Evolutionary conservation across 64 coral and sea anemone genomes (phyloP).

Genomic region (Montipora efflorescens): DNA sequence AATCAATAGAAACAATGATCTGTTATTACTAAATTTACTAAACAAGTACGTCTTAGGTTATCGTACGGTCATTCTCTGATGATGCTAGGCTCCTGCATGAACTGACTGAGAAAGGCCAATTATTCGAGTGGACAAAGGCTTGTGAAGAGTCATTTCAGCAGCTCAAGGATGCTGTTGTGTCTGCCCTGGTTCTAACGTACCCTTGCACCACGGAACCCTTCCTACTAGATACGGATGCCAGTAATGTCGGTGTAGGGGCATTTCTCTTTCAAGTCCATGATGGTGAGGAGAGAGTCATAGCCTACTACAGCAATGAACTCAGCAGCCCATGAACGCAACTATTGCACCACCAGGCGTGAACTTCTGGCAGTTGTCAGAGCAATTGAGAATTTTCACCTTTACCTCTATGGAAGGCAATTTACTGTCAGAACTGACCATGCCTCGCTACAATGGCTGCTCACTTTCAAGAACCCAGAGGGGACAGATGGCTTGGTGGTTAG

Average conservation of each 20-base stretch:
- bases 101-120: slow-evolving; percentile 42
- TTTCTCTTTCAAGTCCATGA: slow-evolving; percentile 59
- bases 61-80: slow-evolving; percentile 6
- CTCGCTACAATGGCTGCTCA: too few relatives aligned
- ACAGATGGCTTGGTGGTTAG: too few relatives aligned
- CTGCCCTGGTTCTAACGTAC: slow-evolving; percentile 37
- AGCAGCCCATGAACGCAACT: too few relatives aligned
- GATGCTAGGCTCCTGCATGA: slow-evolving; percentile 49
- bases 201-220: slow-evolving; percentile 13
- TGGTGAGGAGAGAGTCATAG: slow-evolving; percentile 32
- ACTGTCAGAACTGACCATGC: too few relatives aligned
- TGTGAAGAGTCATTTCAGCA: slow-evolving; percentile 38
- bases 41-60: too few relatives aligned
- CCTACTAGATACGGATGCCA: slow-evolving; percentile 47
- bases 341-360: too few relatives aligned
- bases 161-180: slow-evolving; percentile 19
- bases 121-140: slow-evolving; percentile 34
- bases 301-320: not conserved
- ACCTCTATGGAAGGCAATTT: too few relatives aligned
- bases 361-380: too few relatives aligned
- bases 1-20: too few relatives aligned
- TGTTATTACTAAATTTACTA: too few relatives aligned
- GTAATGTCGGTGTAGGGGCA: slow-evolving; percentile 25
- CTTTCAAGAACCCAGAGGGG: too few relatives aligned
- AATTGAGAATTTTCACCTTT: too few relatives aligned